phyloP scores from a whole-genome alignment of 1,140 invertebrate genomes.

The Drosophila obscura region DNA sequence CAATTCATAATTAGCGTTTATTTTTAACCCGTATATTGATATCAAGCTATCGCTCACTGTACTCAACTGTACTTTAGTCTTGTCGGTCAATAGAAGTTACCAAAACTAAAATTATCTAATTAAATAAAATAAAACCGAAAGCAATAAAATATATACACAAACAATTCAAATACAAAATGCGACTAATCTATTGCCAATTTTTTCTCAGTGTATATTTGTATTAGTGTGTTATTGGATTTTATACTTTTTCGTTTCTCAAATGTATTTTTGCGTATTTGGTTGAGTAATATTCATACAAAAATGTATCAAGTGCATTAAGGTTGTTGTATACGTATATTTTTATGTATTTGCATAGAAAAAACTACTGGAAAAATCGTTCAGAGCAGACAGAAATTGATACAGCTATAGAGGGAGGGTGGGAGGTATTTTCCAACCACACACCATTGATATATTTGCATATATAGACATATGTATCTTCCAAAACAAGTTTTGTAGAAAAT shows the following conservation, averaged over 20 bases:
- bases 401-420: not conserved
- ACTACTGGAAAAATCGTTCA: slow-evolving; percentile 59
- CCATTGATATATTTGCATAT: not conserved
- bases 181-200: slow-evolving; percentile 84
- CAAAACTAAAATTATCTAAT: slow-evolving; percentile 11
- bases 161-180: slow-evolving; percentile 54
- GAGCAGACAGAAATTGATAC: slow-evolving; percentile 50
- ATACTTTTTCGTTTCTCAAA: slow-evolving; percentile 21
- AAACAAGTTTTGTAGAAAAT: slow-evolving; percentile 69
- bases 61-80: not conserved
- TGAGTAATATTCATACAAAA: slow-evolving; percentile 65
- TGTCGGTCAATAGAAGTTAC: slow-evolving; percentile 7
- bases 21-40: no score
- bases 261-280: slow-evolving; percentile 56
- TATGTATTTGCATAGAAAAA: slow-evolving; percentile 49
- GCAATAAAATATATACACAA: slow-evolving; percentile 22
- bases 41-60: no score
- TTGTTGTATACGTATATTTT: not conserved
- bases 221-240: slow-evolving; percentile 68
- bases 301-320: slow-evolving; percentile 65
- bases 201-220: slow-evolving; percentile 82
- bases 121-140: slow-evolving; percentile 17
- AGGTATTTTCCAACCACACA: not conserved
- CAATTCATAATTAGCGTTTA: no score
- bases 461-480: slow-evolving; percentile 16